Evolutionary conservation across 2,113 vertebrate genomes (phyloP).

Genomic region (Leucosticte australis): DNA sequence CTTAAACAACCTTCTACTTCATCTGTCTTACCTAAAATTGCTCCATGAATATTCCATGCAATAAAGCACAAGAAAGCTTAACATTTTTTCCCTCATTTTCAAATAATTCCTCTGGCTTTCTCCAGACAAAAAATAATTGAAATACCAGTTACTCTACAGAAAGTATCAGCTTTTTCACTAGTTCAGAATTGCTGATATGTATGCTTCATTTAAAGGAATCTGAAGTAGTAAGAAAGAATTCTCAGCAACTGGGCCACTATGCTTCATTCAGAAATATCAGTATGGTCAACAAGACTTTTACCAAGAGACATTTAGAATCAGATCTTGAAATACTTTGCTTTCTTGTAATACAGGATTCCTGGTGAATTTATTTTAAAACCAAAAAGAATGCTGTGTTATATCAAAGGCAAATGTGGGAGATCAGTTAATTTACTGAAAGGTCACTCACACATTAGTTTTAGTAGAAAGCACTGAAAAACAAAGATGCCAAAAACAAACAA

Average conservation of each 20-base stretch:
- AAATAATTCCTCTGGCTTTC: background rate
- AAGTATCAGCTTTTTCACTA: background rate
- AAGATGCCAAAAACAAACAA: background rate
- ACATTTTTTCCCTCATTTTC: background rate
- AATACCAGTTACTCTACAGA: background rate
- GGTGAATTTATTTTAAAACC: background rate
- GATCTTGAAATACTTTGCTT: background rate
- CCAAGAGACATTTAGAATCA: background rate
- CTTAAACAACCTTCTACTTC: background rate
- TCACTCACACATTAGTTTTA: background rate
- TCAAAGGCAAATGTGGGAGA: background rate
- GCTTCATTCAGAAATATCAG: background rate
- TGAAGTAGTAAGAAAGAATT: background rate
- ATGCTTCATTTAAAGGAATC: background rate
- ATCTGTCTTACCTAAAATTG: background rate
- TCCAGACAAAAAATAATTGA: background rate
- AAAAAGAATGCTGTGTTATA: background rate
- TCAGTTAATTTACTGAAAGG: background rate
- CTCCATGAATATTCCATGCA: background rate
- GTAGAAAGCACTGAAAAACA: background rate
- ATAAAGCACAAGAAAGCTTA: background rate
- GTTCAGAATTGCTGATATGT: background rate
- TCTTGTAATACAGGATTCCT: background rate
- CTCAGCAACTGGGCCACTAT: background rate
- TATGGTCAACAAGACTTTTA: background rate